Evolutionary conservation across 2,888 invertebrate species (phyloP).

Genomic region (Geophilus truncorum): DNA sequence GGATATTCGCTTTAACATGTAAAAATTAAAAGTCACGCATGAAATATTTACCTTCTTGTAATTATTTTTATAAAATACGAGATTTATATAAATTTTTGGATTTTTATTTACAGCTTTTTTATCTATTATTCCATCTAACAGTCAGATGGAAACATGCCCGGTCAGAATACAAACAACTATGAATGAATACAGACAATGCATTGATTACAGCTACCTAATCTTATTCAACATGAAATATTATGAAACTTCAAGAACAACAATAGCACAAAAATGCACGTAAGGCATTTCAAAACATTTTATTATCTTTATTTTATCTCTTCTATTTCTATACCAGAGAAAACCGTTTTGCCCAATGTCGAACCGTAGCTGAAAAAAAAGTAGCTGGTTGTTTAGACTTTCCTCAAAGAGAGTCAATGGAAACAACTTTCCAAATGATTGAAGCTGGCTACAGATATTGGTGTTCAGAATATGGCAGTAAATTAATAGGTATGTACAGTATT

Average conservation of each 20-base stretch:
- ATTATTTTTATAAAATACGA: too few species aligned
- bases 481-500: background rate
- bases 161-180: background rate
- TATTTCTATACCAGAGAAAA: background rate
- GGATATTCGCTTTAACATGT: background rate
- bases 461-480: background rate
- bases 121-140: background rate
- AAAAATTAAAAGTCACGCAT: background rate
- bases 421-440: background rate
- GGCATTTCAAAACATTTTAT: background rate
- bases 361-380: background rate
- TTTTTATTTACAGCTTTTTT: background rate
- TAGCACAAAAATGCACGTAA: background rate
- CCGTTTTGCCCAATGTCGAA: background rate
- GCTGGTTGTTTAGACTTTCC: background rate
- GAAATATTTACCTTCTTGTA: too few species aligned
- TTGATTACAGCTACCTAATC: background rate
- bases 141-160: background rate
- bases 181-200: conserved; percentile 19
- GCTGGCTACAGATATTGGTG: background rate
- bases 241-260: background rate
- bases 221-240: background rate
- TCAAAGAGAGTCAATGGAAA: background rate
- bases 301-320: background rate
- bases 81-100: background rate